These are phyloP conservation scores for Boloria selene DNA, from an alignment of 2,888 invertebrate species.

Conservation along the genomic window DNA sequence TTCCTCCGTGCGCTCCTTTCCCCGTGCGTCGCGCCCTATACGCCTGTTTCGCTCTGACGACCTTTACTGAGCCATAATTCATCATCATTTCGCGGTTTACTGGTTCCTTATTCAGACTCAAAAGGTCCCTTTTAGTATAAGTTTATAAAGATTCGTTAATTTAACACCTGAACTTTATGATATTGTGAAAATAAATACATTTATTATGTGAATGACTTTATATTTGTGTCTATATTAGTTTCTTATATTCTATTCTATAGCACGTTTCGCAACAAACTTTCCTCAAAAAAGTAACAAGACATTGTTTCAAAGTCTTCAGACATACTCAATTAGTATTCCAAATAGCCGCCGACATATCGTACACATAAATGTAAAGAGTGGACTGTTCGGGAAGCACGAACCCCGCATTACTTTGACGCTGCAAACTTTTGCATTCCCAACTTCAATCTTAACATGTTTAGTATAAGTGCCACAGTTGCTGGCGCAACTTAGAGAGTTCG, in stretches of 20 bases:
- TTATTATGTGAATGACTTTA: background rate
- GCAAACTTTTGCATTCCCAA: conserved; percentile 48
- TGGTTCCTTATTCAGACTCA: conserved; percentile 74
- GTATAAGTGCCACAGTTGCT: conserved; percentile 70
- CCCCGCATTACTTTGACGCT: conserved; percentile 63
- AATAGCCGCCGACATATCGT: conserved; percentile 79
- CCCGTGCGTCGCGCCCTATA: conserved; percentile 46
- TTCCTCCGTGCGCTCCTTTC: conserved; percentile 62
- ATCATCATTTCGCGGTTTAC: conserved; percentile 82
- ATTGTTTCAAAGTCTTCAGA: conserved; percentile 63
- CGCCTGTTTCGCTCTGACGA: conserved; percentile 60
- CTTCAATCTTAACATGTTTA: conserved; percentile 67
- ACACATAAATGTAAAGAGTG: conserved; percentile 82
- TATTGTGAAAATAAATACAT: no score
- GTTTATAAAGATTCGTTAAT: conserved; percentile 47
- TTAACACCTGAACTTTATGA: conserved; percentile 30
- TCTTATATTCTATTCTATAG: conserved; percentile 1
- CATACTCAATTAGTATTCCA: conserved; percentile 80
- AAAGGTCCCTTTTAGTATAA: conserved; percentile 49
- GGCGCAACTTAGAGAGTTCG: conserved; percentile 60
- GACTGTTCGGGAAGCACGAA: conserved; percentile 77
- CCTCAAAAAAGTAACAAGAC: conserved; percentile 53
- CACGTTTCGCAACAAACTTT: conserved; percentile 5
- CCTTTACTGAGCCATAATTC: conserved; percentile 75
- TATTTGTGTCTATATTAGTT: background rate